Base-by-base conservation (phyloP, 2,113 vertebrate genomes). In the Cathartes aura region DNA sequence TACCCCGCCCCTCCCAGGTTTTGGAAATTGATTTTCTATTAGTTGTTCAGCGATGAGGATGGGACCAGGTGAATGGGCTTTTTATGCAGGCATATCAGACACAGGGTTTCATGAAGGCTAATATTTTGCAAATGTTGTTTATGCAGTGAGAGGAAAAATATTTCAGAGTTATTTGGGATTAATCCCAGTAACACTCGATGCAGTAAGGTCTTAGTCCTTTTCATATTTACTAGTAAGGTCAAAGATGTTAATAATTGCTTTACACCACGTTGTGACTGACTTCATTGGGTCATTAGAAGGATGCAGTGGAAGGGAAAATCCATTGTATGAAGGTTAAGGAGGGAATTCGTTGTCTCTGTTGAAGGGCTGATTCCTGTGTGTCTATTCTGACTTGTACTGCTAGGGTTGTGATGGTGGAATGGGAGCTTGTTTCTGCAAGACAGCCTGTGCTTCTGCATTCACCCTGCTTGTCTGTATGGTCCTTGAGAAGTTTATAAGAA, bases 31-130 rank as follows among this genome's bases (percentile, higher is more conserved):
- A 9, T 71, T 27, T 95, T 82, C 27, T 52, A 0, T 26, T 53
- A 19, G 9, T 20, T 66, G 16, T 42, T 87, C 26, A 29, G 13
- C 53, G 68, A 13, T 52, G 34, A 68, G 52, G 27, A 22, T 43
- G 30, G 59, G 23, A 56, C 12, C 6, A 19, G 20, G 30, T 55
- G 55, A 82, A 58, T 23, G 21, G 27, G 13, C 12, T 81, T 82
- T 30, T 42, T 53, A 0, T 48, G 20, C 7, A 17, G 36, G 18
- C 2, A 2, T 23, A 23, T 14, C 2, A 1, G 20, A 52, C 12
- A 2, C 6, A 32, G 11, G 11, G 2, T 75, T 91, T 75, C 52
- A 56, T 5, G 4, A 38, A 48, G 21, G 20, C n/a, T 81, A 38
- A 6, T 59, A 12, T 60, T 89, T 73, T 50, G 5, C 14, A 75